Evolutionary conservation across 92 coral and sea anemone species (phyloP), one percentile per base, ranked within the genome.

Genomic region (Palythoa heliodiscus): DNA sequence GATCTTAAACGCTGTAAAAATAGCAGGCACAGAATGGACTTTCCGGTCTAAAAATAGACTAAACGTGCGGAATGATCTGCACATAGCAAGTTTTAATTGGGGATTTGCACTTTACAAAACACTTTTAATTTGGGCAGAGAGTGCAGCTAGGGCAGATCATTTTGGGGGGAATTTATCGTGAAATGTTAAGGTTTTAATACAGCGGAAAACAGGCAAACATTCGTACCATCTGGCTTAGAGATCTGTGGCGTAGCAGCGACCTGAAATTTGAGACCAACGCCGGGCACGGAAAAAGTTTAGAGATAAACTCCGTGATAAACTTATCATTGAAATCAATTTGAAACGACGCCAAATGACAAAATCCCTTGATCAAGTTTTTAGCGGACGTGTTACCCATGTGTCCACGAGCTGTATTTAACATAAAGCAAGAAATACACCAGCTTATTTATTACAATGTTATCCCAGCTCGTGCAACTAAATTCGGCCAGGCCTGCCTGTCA

Each of bases 21-120:
- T 76, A 76, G 81, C 81, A 53, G 29, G 2, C 38, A 3, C 67
- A 25, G 81, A 17, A 52, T 11, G 58, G 24, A 25, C 15, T 55
- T 43, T 53, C 67, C 61, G 40, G 81, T 25, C 66, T 76, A 54
- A 47, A 54, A 76, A 76, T 76, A 76, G 12, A 13, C 48, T 25
- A 16, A 20, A 24, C 22, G 81, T 54, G 67, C 38, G 48, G 81
- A 76, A n/a, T 76, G 81, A 76, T 76, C 48, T 29, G 35, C 35
- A 29, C 35, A 29, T 29, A 25, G 66, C 43, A 23, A 15, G 52
- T 75, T 75, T 20, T 52, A 76, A 74, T 76, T 13, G 81, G 81
- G 67, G 81, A 76, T 76, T 76, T 76, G 81, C 81, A 76, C 81
- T 52, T 76, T 76, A 17, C 24, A 52, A 25, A 76, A 76, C 66